These are phyloP conservation scores for Serilophus lunatus DNA, from an alignment of 2,113 vertebrate species.

Conservation along the genomic window DNA sequence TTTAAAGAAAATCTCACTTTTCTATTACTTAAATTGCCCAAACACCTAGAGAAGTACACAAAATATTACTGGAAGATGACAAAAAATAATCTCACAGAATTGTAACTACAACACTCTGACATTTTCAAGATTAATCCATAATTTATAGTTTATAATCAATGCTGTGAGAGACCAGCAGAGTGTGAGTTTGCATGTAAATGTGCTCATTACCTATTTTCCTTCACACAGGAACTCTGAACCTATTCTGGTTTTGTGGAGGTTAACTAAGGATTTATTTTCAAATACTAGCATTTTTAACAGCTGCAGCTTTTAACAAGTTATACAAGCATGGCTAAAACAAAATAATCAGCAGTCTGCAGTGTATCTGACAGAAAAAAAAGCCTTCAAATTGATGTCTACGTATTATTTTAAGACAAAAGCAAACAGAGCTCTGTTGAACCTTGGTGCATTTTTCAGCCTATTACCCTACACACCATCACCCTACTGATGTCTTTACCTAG, in stretches of 20 bases:
- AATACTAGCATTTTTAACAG: neutral
- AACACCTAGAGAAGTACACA: neutral
- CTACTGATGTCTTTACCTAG: too few relatives aligned
- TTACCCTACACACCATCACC: too few relatives aligned
- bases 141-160: neutral
- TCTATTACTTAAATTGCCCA: neutral
- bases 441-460: neutral
- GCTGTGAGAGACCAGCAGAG: neutral
- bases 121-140: neutral
- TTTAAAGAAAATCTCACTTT: neutral
- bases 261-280: neutral
- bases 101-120: neutral
- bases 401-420: neutral
- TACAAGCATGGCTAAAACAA: neutral
- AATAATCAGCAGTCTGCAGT: neutral
- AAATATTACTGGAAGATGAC: neutral
- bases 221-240: neutral
- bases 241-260: neutral
- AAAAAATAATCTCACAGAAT: neutral
- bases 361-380: neutral
- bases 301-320: neutral
- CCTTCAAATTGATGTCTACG: neutral
- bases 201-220: neutral
- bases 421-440: neutral
- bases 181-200: neutral